Percentiles rank a stretch among this genome's conserved stretches.
These are phyloP conservation scores for Coturnix japonica DNA, from an alignment of 2,113 vertebrate genomes.

Conservation along the genomic window DNA sequence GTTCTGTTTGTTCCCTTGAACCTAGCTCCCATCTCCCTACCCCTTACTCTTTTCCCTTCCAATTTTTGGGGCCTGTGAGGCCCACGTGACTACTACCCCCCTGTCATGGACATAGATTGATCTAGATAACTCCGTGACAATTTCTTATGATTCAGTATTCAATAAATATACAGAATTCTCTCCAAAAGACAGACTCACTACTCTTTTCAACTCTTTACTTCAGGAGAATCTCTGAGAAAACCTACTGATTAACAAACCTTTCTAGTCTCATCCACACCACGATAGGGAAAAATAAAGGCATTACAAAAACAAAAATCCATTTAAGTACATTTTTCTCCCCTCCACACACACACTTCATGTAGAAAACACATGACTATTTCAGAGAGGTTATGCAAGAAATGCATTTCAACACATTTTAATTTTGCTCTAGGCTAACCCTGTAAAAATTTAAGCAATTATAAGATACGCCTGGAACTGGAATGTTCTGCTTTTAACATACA, in stretches of 20 bases:
- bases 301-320: not conserved
- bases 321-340: not conserved
- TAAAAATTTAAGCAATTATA: conserved; percentile 32
- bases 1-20: no score
- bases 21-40: no score
- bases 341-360: not conserved
- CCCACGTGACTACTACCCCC: no score
- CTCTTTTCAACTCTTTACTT: not conserved
- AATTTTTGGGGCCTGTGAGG: no score
- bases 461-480: not conserved
- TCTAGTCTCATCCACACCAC: accelerated
- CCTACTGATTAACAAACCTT: not conserved
- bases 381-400: not conserved
- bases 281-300: not conserved
- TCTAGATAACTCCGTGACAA: no score
- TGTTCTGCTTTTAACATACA: not conserved
- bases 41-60: no score
- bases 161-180: not conserved
- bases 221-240: not conserved
- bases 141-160: not conserved
- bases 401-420: not conserved
- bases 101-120: no score
- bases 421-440: conserved; percentile 35
- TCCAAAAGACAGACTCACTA: not conserved
- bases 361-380: not conserved